A percentile compares a stretch with the other conserved stretches of the same genome.
phyloP scores from a whole-genome alignment of 2,888 invertebrate species.

The Odontomyia ornata region DNA sequence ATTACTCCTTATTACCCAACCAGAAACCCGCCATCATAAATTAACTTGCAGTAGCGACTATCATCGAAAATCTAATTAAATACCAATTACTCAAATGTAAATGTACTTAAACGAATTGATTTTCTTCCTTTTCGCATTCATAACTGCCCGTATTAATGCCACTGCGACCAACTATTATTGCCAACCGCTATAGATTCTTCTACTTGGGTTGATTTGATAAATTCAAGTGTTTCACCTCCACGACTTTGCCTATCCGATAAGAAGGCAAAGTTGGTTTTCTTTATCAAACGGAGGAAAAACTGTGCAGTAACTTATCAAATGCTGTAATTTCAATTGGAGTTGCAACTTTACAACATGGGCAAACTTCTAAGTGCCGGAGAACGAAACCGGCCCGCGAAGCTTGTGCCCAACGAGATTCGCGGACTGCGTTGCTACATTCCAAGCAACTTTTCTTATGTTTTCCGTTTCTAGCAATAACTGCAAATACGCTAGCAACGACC shows the following conservation, averaged over 20 bases:
- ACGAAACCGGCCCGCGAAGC: slow-evolving; percentile 34
- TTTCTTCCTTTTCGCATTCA: not conserved
- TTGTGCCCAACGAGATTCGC: slow-evolving; percentile 14
- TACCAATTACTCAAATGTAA: slow-evolving; percentile 38
- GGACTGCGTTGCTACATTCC: slow-evolving; percentile 28
- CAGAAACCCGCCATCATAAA: slow-evolving; percentile 12
- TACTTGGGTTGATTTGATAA: not conserved
- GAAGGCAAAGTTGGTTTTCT: not conserved
- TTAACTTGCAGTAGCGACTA: slow-evolving; percentile 21
- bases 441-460: slow-evolving; percentile 29
- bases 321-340: slow-evolving; percentile 32
- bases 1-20: not conserved
- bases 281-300: slow-evolving; percentile 8
- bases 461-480: slow-evolving; percentile 37
- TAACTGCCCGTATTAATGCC: not conserved
- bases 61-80: slow-evolving; percentile 40
- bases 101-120: slow-evolving; percentile 26
- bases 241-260: slow-evolving; percentile 4
- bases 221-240: not conserved
- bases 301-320: slow-evolving; percentile 22
- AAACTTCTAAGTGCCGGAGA: slow-evolving; percentile 19
- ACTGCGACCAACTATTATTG: not conserved
- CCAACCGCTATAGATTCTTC: not conserved
- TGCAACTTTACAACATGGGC: slow-evolving; percentile 26
- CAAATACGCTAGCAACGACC: not conserved